Conservation (phyloP, 2,113 vertebrate genomes). For the Leptobrachium leishanense region DNA sequence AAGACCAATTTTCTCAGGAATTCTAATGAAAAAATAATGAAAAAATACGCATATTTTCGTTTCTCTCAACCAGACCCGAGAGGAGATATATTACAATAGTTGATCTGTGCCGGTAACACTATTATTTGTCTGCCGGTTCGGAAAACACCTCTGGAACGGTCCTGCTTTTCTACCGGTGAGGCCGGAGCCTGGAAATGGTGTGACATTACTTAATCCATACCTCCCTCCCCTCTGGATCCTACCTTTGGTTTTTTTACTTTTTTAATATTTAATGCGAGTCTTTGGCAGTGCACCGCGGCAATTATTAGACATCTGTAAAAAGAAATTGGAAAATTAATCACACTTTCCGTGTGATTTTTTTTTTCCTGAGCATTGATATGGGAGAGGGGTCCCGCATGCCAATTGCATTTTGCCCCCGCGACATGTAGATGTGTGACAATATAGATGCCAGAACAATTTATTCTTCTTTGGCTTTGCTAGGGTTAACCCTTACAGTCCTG, state of each 20-base stretch:
- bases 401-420: conserved; percentile 51
- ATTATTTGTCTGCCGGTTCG: neutral
- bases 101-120: conserved; percentile 5
- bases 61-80: neutral
- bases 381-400: conserved; percentile 67
- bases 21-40: conserved; percentile 22
- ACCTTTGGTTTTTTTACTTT: conserved; percentile 82
- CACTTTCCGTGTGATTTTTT: conserved; percentile 79
- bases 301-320: conserved; percentile 96
- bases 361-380: conserved; percentile 69
- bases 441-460: no score
- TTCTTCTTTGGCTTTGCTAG: no score
- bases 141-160: conserved; percentile 8
- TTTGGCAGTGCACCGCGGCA: conserved; percentile 84
- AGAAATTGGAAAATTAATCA: conserved; percentile 98
- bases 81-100: neutral
- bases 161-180: neutral
- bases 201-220: conserved; percentile 97
- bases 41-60: neutral
- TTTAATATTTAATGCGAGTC: conserved; percentile 97
- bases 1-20: neutral
- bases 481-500: neutral
- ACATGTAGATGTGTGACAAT: neutral
- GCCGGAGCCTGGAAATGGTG: conserved; percentile 65
- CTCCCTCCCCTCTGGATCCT: conserved; percentile 85